These are phyloP conservation scores for Julus scanicus DNA, from an alignment of 2,888 invertebrate genomes.

Conservation along the genomic window DNA sequence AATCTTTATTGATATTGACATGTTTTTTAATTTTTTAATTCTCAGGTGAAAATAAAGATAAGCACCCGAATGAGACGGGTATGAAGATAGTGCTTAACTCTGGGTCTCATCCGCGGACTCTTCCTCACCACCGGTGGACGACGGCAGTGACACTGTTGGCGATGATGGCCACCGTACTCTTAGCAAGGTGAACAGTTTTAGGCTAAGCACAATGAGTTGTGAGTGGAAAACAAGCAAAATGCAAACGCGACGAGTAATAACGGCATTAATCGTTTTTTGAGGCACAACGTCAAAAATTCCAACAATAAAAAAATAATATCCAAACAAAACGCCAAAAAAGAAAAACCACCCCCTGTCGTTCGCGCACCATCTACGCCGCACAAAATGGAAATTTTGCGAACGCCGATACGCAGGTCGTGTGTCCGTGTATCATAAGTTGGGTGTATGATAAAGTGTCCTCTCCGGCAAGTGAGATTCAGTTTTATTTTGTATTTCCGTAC, in stretches of 20 bases:
- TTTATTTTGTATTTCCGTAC: not conserved
- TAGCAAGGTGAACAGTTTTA: constrained; percentile 54
- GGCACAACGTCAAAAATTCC: constrained; percentile 36
- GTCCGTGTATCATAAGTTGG: not conserved
- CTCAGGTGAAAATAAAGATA: constrained; percentile 75
- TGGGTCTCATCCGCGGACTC: not conserved
- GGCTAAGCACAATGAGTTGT: constrained; percentile 21
- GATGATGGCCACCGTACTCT: constrained; percentile 43
- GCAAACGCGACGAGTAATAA: constrained; percentile 1
- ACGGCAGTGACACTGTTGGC: constrained; percentile 53
- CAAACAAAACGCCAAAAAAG: constrained; percentile 5
- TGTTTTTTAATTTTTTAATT: constrained; percentile 64
- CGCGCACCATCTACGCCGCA: constrained; percentile 24
- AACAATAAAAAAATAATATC: not conserved
- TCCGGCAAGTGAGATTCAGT: not conserved
- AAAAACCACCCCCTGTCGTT: not conserved
- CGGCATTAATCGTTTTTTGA: constrained; percentile 63
- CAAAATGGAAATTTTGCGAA: not conserved
- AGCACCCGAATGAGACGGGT: constrained; percentile 85
- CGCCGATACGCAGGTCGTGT: not conserved
- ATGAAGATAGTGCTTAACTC: constrained; percentile 76
- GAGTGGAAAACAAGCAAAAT: not conserved
- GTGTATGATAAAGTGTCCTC: constrained; percentile 16
- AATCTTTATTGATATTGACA: not conserved
- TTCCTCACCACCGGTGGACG: constrained; percentile 55